Percentiles rank a stretch among this genome's conserved stretches.
These are phyloP conservation scores for Pelvicachromis taeniatus DNA, from an alignment of 2,113 vertebrate genomes.

Conservation along the genomic window DNA sequence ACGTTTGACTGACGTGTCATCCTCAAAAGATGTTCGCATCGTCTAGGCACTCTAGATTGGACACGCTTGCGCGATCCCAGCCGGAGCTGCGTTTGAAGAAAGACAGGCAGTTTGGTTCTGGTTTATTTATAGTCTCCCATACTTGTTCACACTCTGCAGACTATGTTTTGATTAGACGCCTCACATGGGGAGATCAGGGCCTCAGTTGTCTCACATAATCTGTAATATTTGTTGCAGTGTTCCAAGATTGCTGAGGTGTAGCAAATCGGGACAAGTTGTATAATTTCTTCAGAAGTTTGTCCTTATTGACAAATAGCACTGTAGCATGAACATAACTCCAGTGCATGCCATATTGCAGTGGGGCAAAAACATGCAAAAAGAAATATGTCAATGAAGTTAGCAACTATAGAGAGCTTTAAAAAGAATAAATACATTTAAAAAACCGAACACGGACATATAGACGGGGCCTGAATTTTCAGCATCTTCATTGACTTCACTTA, in stretches of 20 bases:
- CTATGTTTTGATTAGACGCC: conserved; percentile 33
- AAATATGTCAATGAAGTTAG: background rate
- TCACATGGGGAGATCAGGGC: conserved; percentile 10
- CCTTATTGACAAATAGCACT: background rate
- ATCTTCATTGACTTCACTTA: background rate
- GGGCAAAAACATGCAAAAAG: background rate
- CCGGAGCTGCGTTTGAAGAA: conserved; percentile 25
- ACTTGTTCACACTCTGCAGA: conserved; percentile 28
- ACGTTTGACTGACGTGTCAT: conserved; percentile 56
- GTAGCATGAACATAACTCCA: background rate
- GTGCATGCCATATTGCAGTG: background rate
- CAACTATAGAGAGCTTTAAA: background rate
- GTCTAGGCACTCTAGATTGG: conserved; percentile 45
- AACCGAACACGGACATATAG: background rate
- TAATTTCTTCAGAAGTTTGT: background rate
- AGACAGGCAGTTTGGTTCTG: conserved; percentile 42
- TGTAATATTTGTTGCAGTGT: background rate
- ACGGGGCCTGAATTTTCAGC: background rate
- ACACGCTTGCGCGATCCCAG: conserved; percentile 41
- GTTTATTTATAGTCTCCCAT: conserved; percentile 52
- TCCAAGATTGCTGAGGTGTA: background rate
- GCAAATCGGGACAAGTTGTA: background rate
- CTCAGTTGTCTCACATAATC: background rate
- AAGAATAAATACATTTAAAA: accelerated
- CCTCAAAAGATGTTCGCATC: conserved; percentile 53